These are phyloP conservation scores for Pseudanteris insignis DNA, from an alignment of 2,888 invertebrate species.

Conservation along the genomic window DNA sequence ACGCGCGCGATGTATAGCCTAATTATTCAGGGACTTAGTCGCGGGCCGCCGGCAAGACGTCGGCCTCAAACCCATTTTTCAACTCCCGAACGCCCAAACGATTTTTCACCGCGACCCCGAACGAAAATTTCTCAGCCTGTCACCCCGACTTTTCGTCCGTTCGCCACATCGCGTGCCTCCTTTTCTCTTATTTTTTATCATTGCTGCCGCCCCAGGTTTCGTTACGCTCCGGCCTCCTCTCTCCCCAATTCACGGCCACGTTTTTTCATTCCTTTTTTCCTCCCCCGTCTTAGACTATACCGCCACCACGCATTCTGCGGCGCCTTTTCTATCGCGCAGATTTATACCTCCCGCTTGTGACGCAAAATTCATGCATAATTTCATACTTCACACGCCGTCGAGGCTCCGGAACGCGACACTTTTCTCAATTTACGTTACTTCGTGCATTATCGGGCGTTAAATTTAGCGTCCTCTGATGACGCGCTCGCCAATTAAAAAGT, in stretches of 20 bases:
- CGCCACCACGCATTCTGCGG: too few species aligned
- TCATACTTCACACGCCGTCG: slow-evolving; percentile 22
- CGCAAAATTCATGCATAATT: slow-evolving; percentile 43
- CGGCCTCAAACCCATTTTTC: slow-evolving; percentile 37
- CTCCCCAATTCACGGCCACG: too few species aligned
- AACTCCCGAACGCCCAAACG: slow-evolving; percentile 12
- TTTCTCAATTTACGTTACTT: slow-evolving; percentile 24
- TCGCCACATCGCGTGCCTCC: slow-evolving; percentile 29
- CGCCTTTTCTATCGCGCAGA: slow-evolving; percentile 25
- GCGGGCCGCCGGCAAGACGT: too few species aligned
- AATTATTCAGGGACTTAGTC: slow-evolving; percentile 42
- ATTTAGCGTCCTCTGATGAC: too few species aligned
- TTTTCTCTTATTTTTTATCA: too few species aligned
- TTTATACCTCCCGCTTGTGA: slow-evolving; percentile 35
- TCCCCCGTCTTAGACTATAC: too few species aligned
- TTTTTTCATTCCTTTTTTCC: not conserved
- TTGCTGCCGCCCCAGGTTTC: too few species aligned
- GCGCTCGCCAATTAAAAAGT: slow-evolving; percentile 24
- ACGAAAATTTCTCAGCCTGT: slow-evolving; percentile 42
- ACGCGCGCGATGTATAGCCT: slow-evolving; percentile 24
- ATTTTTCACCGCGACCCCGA: slow-evolving; percentile 40
- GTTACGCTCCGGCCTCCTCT: too few species aligned
- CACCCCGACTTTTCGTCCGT: slow-evolving; percentile 24
- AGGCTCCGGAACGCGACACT: slow-evolving; percentile 18
- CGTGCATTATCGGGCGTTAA: slow-evolving; percentile 8